Percentiles rank a stretch among this genome's conserved stretches.
Conservation (phyloP, 2,797 vertebrate genomes). For the Sciurus carolinensis region DNA sequence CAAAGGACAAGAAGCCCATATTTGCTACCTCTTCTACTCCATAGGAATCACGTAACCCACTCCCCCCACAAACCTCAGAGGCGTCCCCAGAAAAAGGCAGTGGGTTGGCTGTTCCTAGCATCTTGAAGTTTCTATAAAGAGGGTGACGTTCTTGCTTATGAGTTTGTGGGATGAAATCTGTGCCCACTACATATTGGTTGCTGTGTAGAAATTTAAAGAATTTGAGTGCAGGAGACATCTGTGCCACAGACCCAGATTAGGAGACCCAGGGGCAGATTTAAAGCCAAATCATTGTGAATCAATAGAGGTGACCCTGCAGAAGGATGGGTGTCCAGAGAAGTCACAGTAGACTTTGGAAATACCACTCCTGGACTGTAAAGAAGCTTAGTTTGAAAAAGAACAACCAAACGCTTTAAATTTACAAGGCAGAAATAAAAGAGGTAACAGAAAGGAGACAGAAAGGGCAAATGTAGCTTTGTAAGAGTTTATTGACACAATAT, state of each 20-base stretch:
- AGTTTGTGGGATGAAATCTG: slow-evolving; percentile 22
- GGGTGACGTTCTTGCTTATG: neutral
- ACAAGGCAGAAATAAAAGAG: slow-evolving; percentile 62
- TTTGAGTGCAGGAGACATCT: neutral
- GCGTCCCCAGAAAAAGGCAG: neutral
- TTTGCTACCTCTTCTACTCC: neutral
- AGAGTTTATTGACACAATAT: slow-evolving; percentile 44
- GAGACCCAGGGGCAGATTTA: slow-evolving; percentile 43
- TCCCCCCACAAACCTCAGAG: neutral
- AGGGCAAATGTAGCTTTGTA: neutral
- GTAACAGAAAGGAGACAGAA: slow-evolving; percentile 46
- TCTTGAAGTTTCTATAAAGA: neutral
- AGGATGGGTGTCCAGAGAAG: neutral
- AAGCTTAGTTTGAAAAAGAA: slow-evolving; percentile 44
- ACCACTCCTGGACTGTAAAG: neutral
- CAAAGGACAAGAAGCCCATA: neutral
- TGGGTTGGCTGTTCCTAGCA: neutral
- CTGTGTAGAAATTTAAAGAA: slow-evolving; percentile 38
- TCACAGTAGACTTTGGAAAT: slow-evolving; percentile 28
- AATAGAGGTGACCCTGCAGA: slow-evolving; percentile 25
- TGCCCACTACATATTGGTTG: neutral
- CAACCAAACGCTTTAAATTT: slow-evolving; percentile 44
- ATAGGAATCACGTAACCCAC: neutral
- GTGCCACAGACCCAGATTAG: neutral
- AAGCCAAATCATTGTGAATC: slow-evolving; percentile 1